phyloP scores from a whole-genome alignment of 2,797 vertebrate genomes.

The Sandelia bainsii region DNA sequence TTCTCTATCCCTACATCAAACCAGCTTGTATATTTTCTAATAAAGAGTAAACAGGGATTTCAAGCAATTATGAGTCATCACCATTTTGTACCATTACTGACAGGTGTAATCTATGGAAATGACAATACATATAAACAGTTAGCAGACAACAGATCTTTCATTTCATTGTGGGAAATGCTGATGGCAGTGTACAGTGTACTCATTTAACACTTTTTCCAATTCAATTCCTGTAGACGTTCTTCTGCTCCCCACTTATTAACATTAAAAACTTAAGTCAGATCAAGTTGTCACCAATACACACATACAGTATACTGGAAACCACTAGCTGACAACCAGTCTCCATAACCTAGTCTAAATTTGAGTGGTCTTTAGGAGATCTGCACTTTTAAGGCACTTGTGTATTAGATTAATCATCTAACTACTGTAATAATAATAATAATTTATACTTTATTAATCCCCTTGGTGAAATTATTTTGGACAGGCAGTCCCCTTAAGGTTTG shows the following conservation, averaged over 20 bases:
- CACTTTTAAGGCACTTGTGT: constrained; percentile 51
- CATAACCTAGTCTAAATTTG: not conserved
- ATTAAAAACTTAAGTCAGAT: not conserved
- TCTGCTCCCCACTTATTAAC: not conserved
- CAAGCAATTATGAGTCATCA: not conserved
- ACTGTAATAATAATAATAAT: no score
- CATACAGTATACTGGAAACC: no score
- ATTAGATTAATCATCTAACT: constrained; percentile 16
- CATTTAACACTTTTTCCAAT: not conserved
- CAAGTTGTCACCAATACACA: no score
- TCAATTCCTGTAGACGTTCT: not conserved
- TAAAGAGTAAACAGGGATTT: not conserved
- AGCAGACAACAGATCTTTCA: not conserved
- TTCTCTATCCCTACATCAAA: not conserved
- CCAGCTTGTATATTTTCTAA: not conserved
- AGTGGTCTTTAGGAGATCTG: constrained; percentile 12
- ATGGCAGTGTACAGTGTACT: not conserved
- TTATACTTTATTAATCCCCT: no score
- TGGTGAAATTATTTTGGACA: no score
- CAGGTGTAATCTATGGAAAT: not conserved
- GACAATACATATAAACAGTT: no score
- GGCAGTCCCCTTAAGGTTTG: no score
- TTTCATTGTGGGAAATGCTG: not conserved
- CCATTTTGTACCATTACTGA: constrained; percentile 1
- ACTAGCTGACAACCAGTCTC: no score